phyloP scores from a whole-genome alignment of 1,140 invertebrate genomes.

The Drosophila ogumai region DNA sequence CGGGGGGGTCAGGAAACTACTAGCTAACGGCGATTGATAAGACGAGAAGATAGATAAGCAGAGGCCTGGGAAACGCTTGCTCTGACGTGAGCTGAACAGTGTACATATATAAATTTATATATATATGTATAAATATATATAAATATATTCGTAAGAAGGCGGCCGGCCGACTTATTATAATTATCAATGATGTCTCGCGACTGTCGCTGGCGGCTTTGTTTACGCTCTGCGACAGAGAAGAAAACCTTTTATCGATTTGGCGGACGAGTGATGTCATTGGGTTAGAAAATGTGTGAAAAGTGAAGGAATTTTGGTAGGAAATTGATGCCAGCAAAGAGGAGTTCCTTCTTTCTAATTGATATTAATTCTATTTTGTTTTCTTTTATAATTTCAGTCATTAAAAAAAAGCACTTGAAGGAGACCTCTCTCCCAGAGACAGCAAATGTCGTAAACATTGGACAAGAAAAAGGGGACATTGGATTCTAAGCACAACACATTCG shows the following conservation, averaged over 20 bases:
- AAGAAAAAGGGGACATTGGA: constrained; percentile 33
- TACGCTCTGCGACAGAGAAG: constrained; percentile 35
- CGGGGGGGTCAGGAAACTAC: constrained; percentile 44
- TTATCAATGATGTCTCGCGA: constrained; percentile 22
- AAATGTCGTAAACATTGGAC: constrained; percentile 29
- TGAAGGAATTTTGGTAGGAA: no score
- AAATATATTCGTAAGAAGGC: neutral
- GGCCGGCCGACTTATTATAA: constrained; percentile 11
- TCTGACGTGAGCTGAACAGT: neutral
- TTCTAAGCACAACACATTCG: constrained; percentile 22
- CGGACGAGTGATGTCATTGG: constrained; percentile 54
- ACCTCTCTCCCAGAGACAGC: neutral
- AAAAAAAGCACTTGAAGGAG: neutral
- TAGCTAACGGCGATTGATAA: constrained; percentile 19
- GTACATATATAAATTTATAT: constrained; percentile 1
- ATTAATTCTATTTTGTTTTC: neutral
- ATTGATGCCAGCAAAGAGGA: no score
- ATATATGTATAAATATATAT: constrained; percentile 1
- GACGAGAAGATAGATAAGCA: constrained; percentile 38
- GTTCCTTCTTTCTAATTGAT: no score
- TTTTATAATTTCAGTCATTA: neutral
- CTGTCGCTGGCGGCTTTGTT: constrained; percentile 23
- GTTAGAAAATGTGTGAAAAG: neutral
- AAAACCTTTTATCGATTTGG: constrained; percentile 67
- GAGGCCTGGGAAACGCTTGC: constrained; percentile 9